Evolutionary conservation across 1,140 invertebrate species (phyloP).

Genomic region (Heterodera schachtii): DNA sequence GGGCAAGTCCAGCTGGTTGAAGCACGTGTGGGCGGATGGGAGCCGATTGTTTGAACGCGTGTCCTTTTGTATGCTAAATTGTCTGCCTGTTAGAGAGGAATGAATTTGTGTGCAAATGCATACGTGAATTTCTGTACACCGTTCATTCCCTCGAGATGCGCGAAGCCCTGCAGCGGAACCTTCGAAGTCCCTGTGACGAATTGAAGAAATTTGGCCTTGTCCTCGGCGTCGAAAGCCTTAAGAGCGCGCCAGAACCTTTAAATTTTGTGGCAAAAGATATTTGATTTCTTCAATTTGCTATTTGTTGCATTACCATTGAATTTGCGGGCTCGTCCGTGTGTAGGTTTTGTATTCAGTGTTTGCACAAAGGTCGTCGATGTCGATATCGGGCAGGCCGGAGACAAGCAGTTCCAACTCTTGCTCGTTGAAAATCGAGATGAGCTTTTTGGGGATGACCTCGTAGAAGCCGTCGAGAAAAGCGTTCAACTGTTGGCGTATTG

Average conservation of each 20-base stretch:
- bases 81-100: not conserved
- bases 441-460: conserved; percentile 88
- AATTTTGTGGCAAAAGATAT: not conserved
- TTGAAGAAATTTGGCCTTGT: conserved; percentile 88
- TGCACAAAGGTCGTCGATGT: conserved; percentile 86
- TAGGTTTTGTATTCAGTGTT: conserved; percentile 94
- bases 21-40: conserved; percentile 90
- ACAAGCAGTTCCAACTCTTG: conserved; percentile 89
- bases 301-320: conserved; percentile 75
- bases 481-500: conserved; percentile 61
- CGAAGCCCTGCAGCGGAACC: conserved; percentile 88
- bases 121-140: conserved; percentile 88
- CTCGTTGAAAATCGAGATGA: conserved; percentile 93
- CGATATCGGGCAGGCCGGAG: conserved; percentile 82
- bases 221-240: conserved; percentile 87
- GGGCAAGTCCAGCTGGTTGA: conserved; percentile 90
- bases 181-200: conserved; percentile 93
- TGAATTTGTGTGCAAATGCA: too few species aligned
- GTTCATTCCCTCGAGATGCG: conserved; percentile 89
- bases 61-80: conserved; percentile 91
- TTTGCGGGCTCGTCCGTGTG: conserved; percentile 84
- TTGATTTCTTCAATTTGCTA: not conserved
- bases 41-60: conserved; percentile 87
- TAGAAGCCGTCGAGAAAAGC: conserved; percentile 86
- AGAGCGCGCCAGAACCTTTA: conserved; percentile 82